Evolutionary conservation across 92 coral and sea anemone species (phyloP).

Genomic region (Actinostola sp.): DNA sequence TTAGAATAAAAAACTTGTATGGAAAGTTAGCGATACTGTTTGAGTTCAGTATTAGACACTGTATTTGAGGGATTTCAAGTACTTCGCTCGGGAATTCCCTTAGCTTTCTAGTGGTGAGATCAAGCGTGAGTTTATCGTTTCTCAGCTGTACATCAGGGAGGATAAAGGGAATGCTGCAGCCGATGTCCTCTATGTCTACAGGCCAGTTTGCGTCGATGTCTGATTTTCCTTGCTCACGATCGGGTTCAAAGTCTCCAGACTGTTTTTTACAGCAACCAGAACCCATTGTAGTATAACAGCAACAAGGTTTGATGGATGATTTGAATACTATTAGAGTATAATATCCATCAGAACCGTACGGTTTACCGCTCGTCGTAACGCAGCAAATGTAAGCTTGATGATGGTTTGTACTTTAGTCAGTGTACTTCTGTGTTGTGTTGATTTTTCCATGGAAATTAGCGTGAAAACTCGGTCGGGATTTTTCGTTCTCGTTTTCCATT

Average conservation of each 20-base stretch:
- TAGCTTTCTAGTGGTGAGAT: constrained; percentile 62
- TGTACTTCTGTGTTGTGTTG: too few relatives aligned
- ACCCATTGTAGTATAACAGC: constrained; percentile 5
- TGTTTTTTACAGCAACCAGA: constrained; percentile 21
- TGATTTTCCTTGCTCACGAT: constrained; percentile 25
- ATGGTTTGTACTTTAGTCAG: too few relatives aligned
- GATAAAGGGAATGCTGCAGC: constrained; percentile 8
- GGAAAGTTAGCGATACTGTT: constrained; percentile 78
- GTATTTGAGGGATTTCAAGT: constrained; percentile 48
- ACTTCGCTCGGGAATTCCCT: constrained; percentile 63
- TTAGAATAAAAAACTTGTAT: constrained; percentile 65
- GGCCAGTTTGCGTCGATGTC: constrained; percentile 68
- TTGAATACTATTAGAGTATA: not conserved
- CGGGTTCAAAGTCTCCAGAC: constrained; percentile 40
- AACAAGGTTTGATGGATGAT: not conserved
- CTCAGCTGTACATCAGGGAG: constrained; percentile 63
- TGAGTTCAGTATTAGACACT: constrained; percentile 60
- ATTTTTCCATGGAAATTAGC: too few relatives aligned
- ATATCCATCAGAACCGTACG: too few relatives aligned
- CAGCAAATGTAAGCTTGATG: too few relatives aligned
- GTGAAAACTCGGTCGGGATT: too few relatives aligned
- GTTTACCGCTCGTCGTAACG: too few relatives aligned
- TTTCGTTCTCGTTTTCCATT: too few relatives aligned
- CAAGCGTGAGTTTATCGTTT: constrained; percentile 67
- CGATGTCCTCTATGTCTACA: constrained; percentile 52